Evolutionary conservation across 2,888 invertebrate species (phyloP).

Genomic region (Germaria angustata): DNA sequence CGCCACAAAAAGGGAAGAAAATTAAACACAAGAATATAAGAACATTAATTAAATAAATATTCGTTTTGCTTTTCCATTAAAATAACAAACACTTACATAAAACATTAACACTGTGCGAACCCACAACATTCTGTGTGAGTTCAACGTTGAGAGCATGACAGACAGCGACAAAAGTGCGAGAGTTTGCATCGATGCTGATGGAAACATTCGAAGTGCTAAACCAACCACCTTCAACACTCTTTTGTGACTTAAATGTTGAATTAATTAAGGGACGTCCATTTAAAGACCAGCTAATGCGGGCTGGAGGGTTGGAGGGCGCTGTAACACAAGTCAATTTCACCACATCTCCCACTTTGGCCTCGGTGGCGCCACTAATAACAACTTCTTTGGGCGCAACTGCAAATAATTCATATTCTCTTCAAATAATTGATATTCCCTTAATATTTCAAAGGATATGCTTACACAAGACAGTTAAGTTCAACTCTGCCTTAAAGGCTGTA

Average conservation of each 20-base stretch:
- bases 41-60: constrained; percentile 49
- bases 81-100: constrained; percentile 74
- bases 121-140: constrained; percentile 76
- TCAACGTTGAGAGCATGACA: constrained; percentile 77
- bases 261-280: constrained; percentile 76
- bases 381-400: constrained; percentile 77
- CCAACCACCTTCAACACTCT: constrained; percentile 75
- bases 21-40: background rate
- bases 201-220: constrained; percentile 76
- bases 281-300: constrained; percentile 77
- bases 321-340: constrained; percentile 75
- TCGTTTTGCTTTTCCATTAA: constrained; percentile 45
- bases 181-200: constrained; percentile 74
- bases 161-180: constrained; percentile 75
- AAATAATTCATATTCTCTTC: background rate
- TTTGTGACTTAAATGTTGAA: constrained; percentile 72
- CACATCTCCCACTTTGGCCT: constrained; percentile 75
- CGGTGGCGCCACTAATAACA: constrained; percentile 73
- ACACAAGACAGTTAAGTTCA: constrained; percentile 77
- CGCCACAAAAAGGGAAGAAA: background rate
- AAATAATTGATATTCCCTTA: no score
- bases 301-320: constrained; percentile 76
- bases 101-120: constrained; percentile 77
- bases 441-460: constrained; percentile 65
- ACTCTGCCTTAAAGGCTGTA: constrained; percentile 73